Evolutionary conservation across 2,888 invertebrate species (phyloP).

Genomic region (Sesia apiformis): DNA sequence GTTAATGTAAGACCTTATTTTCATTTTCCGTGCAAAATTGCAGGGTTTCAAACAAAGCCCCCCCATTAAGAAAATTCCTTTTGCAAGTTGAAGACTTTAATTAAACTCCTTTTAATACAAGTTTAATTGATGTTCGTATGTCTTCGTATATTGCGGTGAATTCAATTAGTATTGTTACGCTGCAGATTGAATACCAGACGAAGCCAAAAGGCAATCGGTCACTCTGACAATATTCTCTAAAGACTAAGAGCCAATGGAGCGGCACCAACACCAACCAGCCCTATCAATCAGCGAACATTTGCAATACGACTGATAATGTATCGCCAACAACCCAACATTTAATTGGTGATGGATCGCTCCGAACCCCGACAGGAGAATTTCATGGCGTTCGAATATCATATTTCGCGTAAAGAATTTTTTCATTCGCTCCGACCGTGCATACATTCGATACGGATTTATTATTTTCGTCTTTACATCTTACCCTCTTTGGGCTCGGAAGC

Average conservation of each 20-base stretch:
- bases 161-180: slow-evolving; percentile 15
- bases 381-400: slow-evolving; percentile 39
- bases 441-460: slow-evolving; percentile 68
- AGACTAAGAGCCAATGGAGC: slow-evolving; percentile 35
- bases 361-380: slow-evolving; percentile 40
- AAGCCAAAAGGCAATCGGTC: slow-evolving; percentile 40
- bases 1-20: slow-evolving; percentile 24
- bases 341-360: slow-evolving; percentile 67
- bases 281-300: slow-evolving; percentile 61
- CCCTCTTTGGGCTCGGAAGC: slow-evolving; percentile 66
- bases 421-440: slow-evolving; percentile 56
- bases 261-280: slow-evolving; percentile 36
- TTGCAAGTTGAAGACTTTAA: too few species aligned
- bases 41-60: too few species aligned
- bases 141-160: slow-evolving; percentile 3
- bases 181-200: slow-evolving; percentile 25
- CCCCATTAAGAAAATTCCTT: too few species aligned
- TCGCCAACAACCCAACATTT: slow-evolving; percentile 61
- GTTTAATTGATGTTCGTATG: neutral
- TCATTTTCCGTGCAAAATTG: too few species aligned
- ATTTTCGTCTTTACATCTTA: slow-evolving; percentile 63
- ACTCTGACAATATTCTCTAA: slow-evolving; percentile 43
- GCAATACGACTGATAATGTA: slow-evolving; percentile 60
- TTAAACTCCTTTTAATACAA: too few species aligned
- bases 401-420: slow-evolving; percentile 37